Evolutionary conservation across 2,113 vertebrate species (phyloP), one percentile per base, ranked within the genome.

Genomic region (Polypterus senegalus): DNA sequence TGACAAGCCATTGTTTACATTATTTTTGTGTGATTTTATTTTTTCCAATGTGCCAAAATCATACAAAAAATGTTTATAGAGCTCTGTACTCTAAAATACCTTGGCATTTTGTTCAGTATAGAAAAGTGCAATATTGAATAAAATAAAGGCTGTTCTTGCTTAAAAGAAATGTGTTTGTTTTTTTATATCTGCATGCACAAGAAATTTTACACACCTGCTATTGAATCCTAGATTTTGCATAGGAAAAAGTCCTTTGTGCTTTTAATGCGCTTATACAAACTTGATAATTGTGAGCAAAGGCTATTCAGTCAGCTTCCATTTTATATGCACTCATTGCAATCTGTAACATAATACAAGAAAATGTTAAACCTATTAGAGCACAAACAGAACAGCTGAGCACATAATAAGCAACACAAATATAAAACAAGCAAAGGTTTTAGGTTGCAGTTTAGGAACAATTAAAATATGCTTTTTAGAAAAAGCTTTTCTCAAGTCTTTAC

Each of bases 321-420:
- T 58, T 45, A 43, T 47, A 43, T 54, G 49, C 54, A 58, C 57
- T 59, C 46, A 62, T 66, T 58, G 53, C 46, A 48, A 57, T 56
- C 55, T 11, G 60, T 66, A 66, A 66, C 9, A 54, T 55, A 48
- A 66, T 66, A 66, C 60, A 57, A 45, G 56, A 66, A 57, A 66
- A 57, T 54, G 48, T 59, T 49, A 66, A 55, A 11, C 62, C 55
- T 66, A 54, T 62, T 56, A 59, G 53, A 62, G 11, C 46, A 58
- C 65, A 66, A 66, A 62, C 65, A 59, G 45, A 48, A 10, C 46
- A n/a, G 44, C 9, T 46, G 55, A 58, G 56, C 62, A 66, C 59
- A 49, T 46, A 47, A 57, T 59, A 5, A 4, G 55, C 61, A 60
- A 49, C 48, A 57, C 55, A 66, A 66, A 61, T 61, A 62, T 27